A percentile compares a stretch with the other conserved stretches of the same genome.
Evolutionary conservation across 1,140 invertebrate species (phyloP).

Genomic region (Contarinia nasturtii): DNA sequence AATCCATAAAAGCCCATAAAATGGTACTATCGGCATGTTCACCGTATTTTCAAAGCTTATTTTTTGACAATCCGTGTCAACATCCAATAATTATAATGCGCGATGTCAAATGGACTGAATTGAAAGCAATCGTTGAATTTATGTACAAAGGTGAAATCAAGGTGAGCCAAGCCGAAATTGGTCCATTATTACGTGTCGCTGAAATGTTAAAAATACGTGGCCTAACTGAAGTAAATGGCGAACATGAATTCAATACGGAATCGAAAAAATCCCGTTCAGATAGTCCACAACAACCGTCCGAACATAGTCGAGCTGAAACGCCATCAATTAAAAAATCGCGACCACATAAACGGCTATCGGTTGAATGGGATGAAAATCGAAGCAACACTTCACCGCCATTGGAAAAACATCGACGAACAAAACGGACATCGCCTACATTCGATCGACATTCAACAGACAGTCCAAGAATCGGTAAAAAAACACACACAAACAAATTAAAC

Average conservation of each 20-base stretch:
- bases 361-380: too few relatives aligned
- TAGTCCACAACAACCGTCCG: too few relatives aligned
- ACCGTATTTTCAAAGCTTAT: constrained; percentile 76
- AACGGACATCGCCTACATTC: too few relatives aligned
- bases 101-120: constrained; percentile 69
- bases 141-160: constrained; percentile 90
- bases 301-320: too few relatives aligned
- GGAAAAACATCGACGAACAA: too few relatives aligned
- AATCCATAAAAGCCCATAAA: constrained; percentile 2
- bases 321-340: too few relatives aligned
- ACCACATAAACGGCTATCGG: too few relatives aligned
- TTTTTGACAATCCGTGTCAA: constrained; percentile 80
- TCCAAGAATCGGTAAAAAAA: too few relatives aligned
- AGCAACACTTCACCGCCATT: too few relatives aligned
- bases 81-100: constrained; percentile 82
- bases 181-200: constrained; percentile 67
- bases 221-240: constrained; percentile 65
- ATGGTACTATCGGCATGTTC: constrained; percentile 72
- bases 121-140: constrained; percentile 77
- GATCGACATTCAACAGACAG: too few relatives aligned
- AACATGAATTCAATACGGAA: constrained; percentile 19
- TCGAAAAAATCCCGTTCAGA: too few relatives aligned
- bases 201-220: constrained; percentile 73
- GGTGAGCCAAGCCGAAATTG: constrained; percentile 76
- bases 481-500: too few relatives aligned